Base-by-base conservation (phyloP, 2,797 vertebrate species). In the Myioborus miniatus region DNA sequence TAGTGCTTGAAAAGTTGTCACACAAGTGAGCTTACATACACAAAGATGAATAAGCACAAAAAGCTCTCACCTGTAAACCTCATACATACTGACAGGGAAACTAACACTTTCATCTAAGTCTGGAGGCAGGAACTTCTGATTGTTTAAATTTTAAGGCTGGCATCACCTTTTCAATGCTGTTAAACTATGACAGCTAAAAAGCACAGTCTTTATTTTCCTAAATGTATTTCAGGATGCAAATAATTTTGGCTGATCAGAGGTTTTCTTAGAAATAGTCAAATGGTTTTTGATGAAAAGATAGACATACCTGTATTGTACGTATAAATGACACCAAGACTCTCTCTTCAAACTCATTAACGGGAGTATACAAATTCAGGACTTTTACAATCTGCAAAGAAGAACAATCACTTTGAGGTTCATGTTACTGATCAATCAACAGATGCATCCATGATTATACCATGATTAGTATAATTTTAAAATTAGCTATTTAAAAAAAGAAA, bases 341-440 rank as follows among this genome's bases (percentile, higher is more conserved):
- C 97, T 99, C 99, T 97, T 99, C 99, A 97, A 99, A 99, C 90
- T 99, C 99, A 67, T 99, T 99, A 81, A 99, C 99, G 5, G 99
- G 99, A 69, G 99, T 99, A 97, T 99, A 99, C 94, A 99, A 98
- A 96, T 99, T 99, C 98, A 99, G 97, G 88, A 99, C 99, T 97
- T 99, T 99, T 69, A 99, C 99, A 84, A 99, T 99, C 99, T 99
- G 97, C 59, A 52, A 93, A 97, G 70, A 94, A 93, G 17, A 74
- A 83, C 43, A 93, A 87, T 11, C 64, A 84, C 46, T 36, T 56
- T 95, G 58, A 79, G 21, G 71, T 87, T 96, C 24, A 77, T 58
- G 46, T 63, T 72, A 67, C 65, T 50, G 44, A 82, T 30, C 63
- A 92, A 70, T 74, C 59, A 37, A 75, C 32, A 62, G 32, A 53